phyloP scores from a whole-genome alignment of 1,140 invertebrate genomes.

The Zeugodacus cucurbitae region DNA sequence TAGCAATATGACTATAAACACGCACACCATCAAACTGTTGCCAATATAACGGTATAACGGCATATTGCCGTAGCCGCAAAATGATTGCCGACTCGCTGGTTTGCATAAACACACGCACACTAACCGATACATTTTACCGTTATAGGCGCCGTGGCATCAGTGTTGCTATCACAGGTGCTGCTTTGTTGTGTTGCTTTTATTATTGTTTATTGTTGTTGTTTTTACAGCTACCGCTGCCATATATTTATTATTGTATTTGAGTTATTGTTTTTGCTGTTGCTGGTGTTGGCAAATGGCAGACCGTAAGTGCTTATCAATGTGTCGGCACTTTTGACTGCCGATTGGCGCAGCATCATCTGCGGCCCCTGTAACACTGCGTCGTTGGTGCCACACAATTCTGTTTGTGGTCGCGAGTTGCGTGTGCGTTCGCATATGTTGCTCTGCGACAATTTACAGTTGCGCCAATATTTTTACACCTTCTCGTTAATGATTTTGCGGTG shows the following conservation, averaged over 20 bases:
- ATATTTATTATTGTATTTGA: slow-evolving; percentile 23
- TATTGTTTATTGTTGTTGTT: neutral
- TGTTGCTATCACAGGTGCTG: slow-evolving; percentile 8
- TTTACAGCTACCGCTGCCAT: neutral
- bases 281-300: slow-evolving; percentile 19
- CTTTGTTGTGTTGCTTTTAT: neutral
- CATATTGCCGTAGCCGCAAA: neutral
- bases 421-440: neutral
- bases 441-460: neutral
- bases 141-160: neutral
- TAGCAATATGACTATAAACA: neutral
- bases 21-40: neutral
- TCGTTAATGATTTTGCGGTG: neutral
- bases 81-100: neutral
- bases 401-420: neutral
- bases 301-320: slow-evolving; percentile 23
- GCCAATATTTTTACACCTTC: slow-evolving; percentile 7
- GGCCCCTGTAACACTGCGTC: neutral
- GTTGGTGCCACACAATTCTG: neutral
- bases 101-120: neutral
- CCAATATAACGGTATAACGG: neutral
- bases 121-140: neutral
- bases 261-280: neutral
- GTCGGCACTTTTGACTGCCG: slow-evolving; percentile 21
- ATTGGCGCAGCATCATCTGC: neutral